phyloP scores from a whole-genome alignment of 2,797 vertebrate genomes.

The Cuniculus paca region DNA sequence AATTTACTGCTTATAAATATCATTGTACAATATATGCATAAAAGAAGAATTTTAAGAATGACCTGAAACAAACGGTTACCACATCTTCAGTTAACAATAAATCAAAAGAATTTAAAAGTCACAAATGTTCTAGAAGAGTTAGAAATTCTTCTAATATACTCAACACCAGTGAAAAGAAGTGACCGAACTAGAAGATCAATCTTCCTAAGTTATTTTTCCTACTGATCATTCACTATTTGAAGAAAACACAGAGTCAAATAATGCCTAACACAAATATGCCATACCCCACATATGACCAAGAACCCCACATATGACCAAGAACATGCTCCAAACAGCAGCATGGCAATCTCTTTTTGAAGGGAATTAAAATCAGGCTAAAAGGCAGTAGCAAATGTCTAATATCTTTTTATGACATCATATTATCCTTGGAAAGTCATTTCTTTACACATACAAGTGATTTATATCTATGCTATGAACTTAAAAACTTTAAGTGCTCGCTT shows the following conservation, averaged over 20 bases:
- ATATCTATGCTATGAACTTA: not conserved
- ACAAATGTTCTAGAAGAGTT: not conserved
- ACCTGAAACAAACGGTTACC: not conserved
- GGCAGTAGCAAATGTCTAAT: not conserved
- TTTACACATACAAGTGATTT: not conserved
- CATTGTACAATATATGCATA: not conserved
- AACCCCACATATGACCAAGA: not conserved
- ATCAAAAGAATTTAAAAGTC: not conserved
- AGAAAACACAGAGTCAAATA: not conserved
- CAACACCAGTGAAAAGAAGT: not conserved
- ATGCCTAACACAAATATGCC: not conserved
- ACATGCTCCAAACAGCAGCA: no score
- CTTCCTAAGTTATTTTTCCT: not conserved
- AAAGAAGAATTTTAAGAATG: not conserved
- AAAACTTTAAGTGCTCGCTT: not conserved
- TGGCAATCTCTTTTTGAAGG: not conserved
- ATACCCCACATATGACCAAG: not conserved
- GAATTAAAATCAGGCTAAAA: not conserved
- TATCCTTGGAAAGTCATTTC: slow-evolving; percentile 10
- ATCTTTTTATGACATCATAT: not conserved
- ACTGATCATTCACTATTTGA: not conserved
- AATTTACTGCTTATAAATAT: slow-evolving; percentile 8
- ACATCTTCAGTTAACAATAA: not conserved
- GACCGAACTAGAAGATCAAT: not conserved
- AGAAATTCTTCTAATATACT: not conserved